phyloP scores from a whole-genome alignment of 2,888 invertebrate species.

The Lasioglossum zephyrum region DNA sequence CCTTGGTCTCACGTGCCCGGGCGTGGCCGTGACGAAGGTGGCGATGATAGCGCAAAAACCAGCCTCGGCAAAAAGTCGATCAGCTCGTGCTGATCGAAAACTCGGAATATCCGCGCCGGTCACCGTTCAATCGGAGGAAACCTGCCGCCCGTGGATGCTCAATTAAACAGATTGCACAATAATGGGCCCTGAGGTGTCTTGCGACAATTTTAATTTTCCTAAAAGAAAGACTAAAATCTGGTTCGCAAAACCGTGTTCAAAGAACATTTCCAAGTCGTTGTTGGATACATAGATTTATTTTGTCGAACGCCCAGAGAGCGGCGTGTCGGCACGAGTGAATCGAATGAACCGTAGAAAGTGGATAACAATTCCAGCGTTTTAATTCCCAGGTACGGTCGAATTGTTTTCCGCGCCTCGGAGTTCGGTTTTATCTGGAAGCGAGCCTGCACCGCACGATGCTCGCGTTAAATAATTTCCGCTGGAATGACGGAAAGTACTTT shows the following conservation, averaged over 20 bases:
- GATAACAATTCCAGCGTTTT: slow-evolving; percentile 27
- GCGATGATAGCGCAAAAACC: slow-evolving; percentile 76
- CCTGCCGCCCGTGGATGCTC: not conserved
- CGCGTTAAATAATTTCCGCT: slow-evolving; percentile 68
- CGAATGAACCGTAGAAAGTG: slow-evolving; percentile 37
- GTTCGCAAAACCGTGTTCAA: not conserved
- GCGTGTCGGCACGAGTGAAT: not conserved
- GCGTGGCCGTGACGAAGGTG: slow-evolving; percentile 80
- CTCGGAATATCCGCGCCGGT: slow-evolving; percentile 70
- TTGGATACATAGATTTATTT: not conserved
- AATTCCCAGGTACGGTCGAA: slow-evolving; percentile 19
- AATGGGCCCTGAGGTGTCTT: not conserved
- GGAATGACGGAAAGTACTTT: slow-evolving; percentile 63
- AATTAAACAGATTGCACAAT: not conserved
- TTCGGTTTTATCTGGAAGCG: slow-evolving; percentile 22
- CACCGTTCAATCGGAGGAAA: slow-evolving; percentile 40
- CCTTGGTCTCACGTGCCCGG: slow-evolving; percentile 79
- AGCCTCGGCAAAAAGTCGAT: slow-evolving; percentile 72
- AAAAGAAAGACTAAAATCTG: not conserved
- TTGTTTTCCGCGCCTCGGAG: slow-evolving; percentile 4
- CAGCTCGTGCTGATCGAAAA: slow-evolving; percentile 78
- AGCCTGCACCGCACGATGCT: slow-evolving; percentile 6
- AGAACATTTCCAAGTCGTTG: not conserved
- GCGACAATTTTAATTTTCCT: not conserved
- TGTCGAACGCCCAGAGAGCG: not conserved